Percentiles rank a stretch among this genome's conserved stretches.
phyloP scores from a whole-genome alignment of 2,113 vertebrate species.

The Narcine bancroftii region DNA sequence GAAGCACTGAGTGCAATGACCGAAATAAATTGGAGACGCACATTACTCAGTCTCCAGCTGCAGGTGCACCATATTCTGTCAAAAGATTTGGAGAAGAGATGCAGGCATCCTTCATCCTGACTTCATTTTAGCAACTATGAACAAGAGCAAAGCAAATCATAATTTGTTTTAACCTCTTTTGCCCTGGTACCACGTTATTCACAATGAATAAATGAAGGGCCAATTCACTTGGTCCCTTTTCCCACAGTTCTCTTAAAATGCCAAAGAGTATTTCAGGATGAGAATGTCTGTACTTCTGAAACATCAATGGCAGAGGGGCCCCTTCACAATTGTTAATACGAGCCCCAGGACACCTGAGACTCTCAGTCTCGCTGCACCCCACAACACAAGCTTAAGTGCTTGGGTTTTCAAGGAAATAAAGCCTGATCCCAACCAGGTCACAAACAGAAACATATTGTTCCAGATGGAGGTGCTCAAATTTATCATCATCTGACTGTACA shows the following conservation, averaged over 20 bases:
- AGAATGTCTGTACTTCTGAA: not conserved
- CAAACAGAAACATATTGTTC: not conserved
- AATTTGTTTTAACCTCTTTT: not conserved
- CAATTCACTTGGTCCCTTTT: not conserved
- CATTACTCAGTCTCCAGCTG: not conserved
- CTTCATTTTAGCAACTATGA: not conserved
- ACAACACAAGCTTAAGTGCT: not conserved
- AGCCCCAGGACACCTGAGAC: not conserved
- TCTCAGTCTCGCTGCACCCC: not conserved
- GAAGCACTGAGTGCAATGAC: not conserved
- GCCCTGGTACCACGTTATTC: not conserved
- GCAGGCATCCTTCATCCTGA: too few species aligned
- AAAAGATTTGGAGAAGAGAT: not conserved
- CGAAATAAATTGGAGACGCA: not conserved
- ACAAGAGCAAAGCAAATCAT: not conserved
- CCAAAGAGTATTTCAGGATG: not conserved
- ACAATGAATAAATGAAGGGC: not conserved
- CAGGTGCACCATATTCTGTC: too few species aligned
- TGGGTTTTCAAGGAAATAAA: not conserved
- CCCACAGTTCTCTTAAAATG: not conserved
- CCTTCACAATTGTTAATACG: too few species aligned
- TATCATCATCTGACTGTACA: too few species aligned
- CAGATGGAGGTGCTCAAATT: not conserved
- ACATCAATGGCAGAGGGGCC: not conserved
- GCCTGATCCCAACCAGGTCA: not conserved